phyloP scores from a whole-genome alignment of 1,140 invertebrate species.

The Zaprionus africanus region DNA sequence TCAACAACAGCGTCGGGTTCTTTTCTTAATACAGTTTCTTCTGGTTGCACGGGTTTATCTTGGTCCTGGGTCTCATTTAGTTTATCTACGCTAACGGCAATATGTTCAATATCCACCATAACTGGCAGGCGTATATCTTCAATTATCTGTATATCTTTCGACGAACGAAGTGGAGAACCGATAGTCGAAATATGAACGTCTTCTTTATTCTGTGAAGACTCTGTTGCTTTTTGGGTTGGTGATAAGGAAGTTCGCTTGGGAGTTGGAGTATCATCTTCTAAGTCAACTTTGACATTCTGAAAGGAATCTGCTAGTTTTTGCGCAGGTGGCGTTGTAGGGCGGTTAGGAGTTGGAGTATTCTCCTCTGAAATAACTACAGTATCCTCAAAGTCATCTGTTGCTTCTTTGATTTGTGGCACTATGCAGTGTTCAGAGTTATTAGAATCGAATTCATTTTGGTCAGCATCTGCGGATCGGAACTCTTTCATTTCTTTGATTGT shows the following conservation, averaged over 20 bases:
- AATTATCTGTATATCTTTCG: slow-evolving; percentile 51
- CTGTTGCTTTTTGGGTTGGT: not conserved
- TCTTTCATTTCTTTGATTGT: not conserved
- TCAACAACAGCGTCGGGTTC: not conserved
- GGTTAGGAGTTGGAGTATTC: not conserved
- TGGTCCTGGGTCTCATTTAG: not conserved
- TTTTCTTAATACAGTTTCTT: not conserved
- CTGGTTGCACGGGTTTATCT: not conserved
- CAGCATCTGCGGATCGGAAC: not conserved
- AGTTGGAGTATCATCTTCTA: not conserved
- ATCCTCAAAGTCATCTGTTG: not conserved
- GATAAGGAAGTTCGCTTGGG: not conserved
- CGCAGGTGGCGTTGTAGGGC: not conserved
- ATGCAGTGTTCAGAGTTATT: not conserved
- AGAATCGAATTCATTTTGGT: not conserved
- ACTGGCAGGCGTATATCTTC: slow-evolving; percentile 60
- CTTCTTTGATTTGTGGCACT: not conserved
- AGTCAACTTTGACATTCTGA: not conserved
- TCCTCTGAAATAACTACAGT: not conserved
- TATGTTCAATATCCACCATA: slow-evolving; percentile 57
- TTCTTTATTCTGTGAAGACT: not conserved
- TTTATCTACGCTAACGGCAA: slow-evolving; percentile 49
- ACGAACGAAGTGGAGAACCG: not conserved
- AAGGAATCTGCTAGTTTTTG: not conserved
- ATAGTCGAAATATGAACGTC: slow-evolving; percentile 1